phyloP scores from a whole-genome alignment of 2,113 vertebrate genomes.

The Tachuris rubrigastra region DNA sequence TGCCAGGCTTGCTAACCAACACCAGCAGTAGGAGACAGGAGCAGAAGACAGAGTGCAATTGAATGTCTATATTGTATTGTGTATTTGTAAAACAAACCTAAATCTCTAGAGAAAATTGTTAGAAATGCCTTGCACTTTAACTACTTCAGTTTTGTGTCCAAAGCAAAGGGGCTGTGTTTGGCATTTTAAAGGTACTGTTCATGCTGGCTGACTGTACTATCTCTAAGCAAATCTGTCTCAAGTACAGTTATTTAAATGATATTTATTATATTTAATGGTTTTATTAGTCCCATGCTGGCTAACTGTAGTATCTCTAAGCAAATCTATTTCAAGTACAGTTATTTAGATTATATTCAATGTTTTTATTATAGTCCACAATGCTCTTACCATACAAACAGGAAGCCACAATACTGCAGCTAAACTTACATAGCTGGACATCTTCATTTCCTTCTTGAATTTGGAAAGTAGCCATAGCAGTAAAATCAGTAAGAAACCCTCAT shows the following conservation, averaged over 20 bases:
- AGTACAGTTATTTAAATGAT: not conserved
- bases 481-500: not conserved
- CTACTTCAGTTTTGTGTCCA: not conserved
- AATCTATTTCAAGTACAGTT: not conserved
- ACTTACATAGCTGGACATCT: not conserved
- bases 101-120: not conserved
- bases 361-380: not conserved
- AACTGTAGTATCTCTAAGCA: not conserved
- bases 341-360: not conserved
- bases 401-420: conserved; percentile 9
- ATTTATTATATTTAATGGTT: not conserved
- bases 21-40: not conserved
- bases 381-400: not conserved
- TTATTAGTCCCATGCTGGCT: not conserved
- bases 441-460: not conserved
- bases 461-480: not conserved
- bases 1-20: not conserved
- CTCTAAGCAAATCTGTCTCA: not conserved
- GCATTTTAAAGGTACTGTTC: not conserved
- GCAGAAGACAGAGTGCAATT: not conserved
- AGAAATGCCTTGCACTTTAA: not conserved
- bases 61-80: not conserved
- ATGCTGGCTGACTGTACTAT: not conserved
- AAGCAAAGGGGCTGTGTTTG: not conserved
- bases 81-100: not conserved